Evolutionary conservation across 2,797 vertebrate genomes (phyloP).

Genomic region (Phoeniculus purpureus): DNA sequence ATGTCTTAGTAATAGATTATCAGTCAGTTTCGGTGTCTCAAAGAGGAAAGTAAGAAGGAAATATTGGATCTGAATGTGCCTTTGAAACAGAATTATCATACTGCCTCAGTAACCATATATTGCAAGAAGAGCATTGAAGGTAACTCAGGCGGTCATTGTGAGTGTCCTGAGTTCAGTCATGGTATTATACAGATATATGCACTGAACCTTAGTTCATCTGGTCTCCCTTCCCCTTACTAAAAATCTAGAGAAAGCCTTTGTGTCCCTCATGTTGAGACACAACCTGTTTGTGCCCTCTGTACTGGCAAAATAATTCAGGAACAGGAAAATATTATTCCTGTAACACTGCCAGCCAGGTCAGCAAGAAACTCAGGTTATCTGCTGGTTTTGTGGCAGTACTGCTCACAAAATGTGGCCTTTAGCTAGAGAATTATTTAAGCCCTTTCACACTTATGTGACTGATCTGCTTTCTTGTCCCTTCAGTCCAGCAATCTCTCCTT

Average conservation of each 20-base stretch:
- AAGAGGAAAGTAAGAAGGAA: neutral
- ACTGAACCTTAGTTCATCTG: neutral
- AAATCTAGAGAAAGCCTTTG: neutral
- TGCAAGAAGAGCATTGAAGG: neutral
- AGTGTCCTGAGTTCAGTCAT: neutral
- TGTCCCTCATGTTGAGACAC: neutral
- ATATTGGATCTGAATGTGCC: neutral
- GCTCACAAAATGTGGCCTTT: neutral
- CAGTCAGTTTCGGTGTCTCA: neutral
- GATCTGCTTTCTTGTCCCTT: neutral
- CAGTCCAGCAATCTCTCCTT: neutral
- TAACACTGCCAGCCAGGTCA: neutral
- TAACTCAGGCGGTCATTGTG: neutral
- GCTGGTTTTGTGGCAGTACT: neutral
- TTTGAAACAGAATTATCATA: neutral
- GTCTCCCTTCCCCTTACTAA: neutral
- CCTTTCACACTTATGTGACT: neutral
- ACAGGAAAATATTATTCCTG: conserved; percentile 45
- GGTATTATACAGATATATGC: neutral
- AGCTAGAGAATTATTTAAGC: neutral
- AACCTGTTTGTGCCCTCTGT: neutral
- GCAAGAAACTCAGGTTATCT: conserved; percentile 4
- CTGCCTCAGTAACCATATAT: neutral
- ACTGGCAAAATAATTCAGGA: neutral
- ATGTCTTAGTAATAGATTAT: neutral